Evolutionary conservation across 2,888 invertebrate species (phyloP).

Genomic region (Cataglyphis altisquamis): DNA sequence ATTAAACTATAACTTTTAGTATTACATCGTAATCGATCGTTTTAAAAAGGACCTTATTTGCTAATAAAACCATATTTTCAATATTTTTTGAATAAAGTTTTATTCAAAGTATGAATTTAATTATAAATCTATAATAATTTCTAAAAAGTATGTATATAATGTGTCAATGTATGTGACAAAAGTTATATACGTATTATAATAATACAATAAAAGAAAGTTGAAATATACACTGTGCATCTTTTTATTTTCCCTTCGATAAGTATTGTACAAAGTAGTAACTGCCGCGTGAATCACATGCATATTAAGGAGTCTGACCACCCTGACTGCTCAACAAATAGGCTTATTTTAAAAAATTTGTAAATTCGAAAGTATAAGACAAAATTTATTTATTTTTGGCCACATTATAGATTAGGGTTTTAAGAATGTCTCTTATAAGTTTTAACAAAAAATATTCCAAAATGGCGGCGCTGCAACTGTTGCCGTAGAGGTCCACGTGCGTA

Average conservation of each 20-base stretch:
- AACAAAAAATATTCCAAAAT: too few relatives aligned
- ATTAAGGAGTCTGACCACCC: too few relatives aligned
- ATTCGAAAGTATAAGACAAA: too few relatives aligned
- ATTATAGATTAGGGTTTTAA: too few relatives aligned
- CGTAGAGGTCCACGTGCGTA: too few relatives aligned
- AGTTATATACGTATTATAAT: neutral
- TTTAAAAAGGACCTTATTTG: neutral
- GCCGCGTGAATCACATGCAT: slow-evolving; percentile 32
- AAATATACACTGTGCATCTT: neutral
- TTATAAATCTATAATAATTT: neutral
- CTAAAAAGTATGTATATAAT: neutral
- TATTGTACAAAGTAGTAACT: slow-evolving; percentile 15
- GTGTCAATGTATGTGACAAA: neutral
- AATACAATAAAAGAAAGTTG: neutral
- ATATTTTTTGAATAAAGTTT: neutral
- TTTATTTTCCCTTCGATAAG: slow-evolving; percentile 1
- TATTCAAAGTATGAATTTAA: neutral
- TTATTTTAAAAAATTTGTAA: too few relatives aligned
- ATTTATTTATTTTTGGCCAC: too few relatives aligned
- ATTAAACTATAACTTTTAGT: neutral
- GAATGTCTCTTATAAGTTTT: too few relatives aligned
- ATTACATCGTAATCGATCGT: neutral
- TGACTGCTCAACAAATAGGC: too few relatives aligned
- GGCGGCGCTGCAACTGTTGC: too few relatives aligned
- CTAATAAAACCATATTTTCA: neutral